Percentiles rank a stretch among this genome's conserved stretches.
These are phyloP conservation scores for Drosophila nigrodunni DNA, from an alignment of 1,140 invertebrate genomes.

Conservation along the genomic window DNA sequence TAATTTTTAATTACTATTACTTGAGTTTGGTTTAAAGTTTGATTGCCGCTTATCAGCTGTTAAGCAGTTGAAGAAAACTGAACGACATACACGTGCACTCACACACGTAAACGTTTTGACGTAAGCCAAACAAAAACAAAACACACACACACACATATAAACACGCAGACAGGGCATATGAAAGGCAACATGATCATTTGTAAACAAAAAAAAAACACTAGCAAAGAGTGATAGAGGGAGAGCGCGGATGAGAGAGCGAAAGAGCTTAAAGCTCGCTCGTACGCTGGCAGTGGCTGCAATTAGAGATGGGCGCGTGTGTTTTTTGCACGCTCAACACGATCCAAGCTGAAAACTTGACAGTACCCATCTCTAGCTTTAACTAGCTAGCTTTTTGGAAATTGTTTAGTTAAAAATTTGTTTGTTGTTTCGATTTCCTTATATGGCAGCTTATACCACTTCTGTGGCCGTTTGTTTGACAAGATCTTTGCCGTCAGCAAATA, in stretches of 20 bases:
- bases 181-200: conserved; percentile 16
- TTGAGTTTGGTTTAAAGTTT: not conserved
- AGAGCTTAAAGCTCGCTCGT: conserved; percentile 13
- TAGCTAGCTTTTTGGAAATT: no score
- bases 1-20: not conserved
- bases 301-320: not conserved
- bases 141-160: not conserved
- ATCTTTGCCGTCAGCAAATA: conserved; percentile 13
- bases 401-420: no score
- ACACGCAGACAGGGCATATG: conserved; percentile 25
- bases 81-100: not conserved
- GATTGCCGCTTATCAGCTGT: conserved; percentile 8
- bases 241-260: not conserved
- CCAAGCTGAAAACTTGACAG: no score
- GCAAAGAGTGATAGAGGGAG: not conserved
- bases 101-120: conserved; percentile 9
- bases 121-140: conserved; percentile 14
- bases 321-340: no score
- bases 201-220: conserved; percentile 32
- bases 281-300: not conserved
- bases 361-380: no score
- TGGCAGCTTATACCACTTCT: no score
- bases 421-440: no score
- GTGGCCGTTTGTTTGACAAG: conserved; percentile 7
- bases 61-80: not conserved